phyloP scores from a whole-genome alignment of 2,113 vertebrate genomes.

The Centropristis striata region DNA sequence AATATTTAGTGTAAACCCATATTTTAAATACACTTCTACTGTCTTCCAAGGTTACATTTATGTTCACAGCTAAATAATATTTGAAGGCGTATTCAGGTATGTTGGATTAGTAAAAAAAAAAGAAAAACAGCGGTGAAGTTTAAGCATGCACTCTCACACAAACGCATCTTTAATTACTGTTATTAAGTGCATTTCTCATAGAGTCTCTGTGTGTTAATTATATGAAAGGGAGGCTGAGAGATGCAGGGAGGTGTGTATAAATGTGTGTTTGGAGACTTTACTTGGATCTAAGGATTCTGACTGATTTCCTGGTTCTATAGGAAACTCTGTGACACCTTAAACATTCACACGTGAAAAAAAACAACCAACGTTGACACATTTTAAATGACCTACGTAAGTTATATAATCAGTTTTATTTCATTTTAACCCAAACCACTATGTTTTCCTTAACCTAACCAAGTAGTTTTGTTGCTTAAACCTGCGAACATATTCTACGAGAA shows the following conservation, averaged over 20 bases:
- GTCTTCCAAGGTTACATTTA: neutral
- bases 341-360: neutral
- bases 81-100: conserved; percentile 3
- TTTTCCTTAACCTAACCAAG: too few relatives aligned
- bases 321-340: neutral
- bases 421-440: too few relatives aligned
- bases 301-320: conserved; percentile 2
- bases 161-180: conserved; percentile 61
- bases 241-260: neutral
- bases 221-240: conserved; percentile 3
- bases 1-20: neutral
- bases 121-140: neutral
- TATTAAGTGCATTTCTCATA: conserved; percentile 58
- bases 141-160: conserved; percentile 14
- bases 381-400: too few relatives aligned
- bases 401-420: too few relatives aligned
- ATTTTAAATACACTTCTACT: conserved; percentile 7
- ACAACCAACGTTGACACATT: too few relatives aligned
- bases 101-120: conserved; percentile 11
- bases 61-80: conserved; percentile 12
- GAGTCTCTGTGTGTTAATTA: conserved; percentile 37
- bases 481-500: too few relatives aligned
- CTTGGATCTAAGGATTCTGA: neutral
- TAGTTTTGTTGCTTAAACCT: too few relatives aligned
- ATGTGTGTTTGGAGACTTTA: neutral